phyloP scores from a whole-genome alignment of 2,113 vertebrate genomes.

The Lanius collurio region DNA sequence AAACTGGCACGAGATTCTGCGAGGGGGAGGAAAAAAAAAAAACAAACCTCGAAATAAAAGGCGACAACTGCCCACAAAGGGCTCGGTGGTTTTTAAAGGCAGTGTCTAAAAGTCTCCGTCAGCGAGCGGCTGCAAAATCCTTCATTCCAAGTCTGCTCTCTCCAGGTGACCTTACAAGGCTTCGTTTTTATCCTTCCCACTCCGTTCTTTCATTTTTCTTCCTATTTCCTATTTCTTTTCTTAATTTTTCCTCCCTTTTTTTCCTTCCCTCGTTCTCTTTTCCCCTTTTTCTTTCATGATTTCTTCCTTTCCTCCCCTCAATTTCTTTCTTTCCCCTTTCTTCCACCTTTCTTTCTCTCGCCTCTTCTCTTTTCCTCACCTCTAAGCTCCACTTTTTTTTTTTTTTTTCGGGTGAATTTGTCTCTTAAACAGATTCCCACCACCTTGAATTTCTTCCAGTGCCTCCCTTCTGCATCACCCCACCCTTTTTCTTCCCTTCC shows the following conservation, averaged over 20 bases:
- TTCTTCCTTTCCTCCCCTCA: not conserved
- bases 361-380: not conserved
- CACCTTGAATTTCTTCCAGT: slow-evolving; percentile 14
- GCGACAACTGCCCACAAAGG: not conserved
- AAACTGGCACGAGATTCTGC: not conserved
- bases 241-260: not conserved
- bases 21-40: not conserved
- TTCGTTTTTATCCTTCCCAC: not conserved
- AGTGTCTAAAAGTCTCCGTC: not conserved
- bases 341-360: not conserved
- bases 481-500: slow-evolving; percentile 1
- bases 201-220: not conserved
- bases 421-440: not conserved
- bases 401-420: not conserved
- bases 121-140: not conserved
- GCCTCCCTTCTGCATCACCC: slow-evolving; percentile 23
- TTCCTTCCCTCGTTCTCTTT: not conserved
- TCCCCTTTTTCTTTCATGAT: not conserved
- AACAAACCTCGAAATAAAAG: not conserved
- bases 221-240: not conserved
- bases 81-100: not conserved
- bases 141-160: not conserved
- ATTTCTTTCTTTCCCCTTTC: not conserved
- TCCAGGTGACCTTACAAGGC: not conserved
- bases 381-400: not conserved